Evolutionary conservation across 1,140 invertebrate genomes (phyloP).

Genomic region (Cyphomyrmex costatus): DNA sequence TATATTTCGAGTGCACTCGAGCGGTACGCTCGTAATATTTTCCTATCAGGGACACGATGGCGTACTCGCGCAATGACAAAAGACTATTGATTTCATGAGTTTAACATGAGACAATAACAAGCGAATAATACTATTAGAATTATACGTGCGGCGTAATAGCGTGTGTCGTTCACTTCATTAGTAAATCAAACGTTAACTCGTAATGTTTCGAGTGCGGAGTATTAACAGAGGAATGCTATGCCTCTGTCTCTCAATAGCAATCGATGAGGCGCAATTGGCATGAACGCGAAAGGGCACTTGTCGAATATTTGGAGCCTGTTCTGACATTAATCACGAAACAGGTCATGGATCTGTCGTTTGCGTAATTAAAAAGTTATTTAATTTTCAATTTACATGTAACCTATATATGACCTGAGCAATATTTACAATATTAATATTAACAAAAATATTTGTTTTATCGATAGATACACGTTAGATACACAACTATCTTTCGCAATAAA

Average conservation of each 20-base stretch:
- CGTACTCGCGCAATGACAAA: not conserved
- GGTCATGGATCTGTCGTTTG: constrained; percentile 52
- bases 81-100: constrained; percentile 6
- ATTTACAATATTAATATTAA: constrained; percentile 12
- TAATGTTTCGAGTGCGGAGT: constrained; percentile 29
- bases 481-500: not conserved
- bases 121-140: constrained; percentile 38
- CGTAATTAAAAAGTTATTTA: constrained; percentile 21
- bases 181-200: constrained; percentile 41
- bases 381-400: not conserved
- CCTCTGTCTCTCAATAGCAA: constrained; percentile 70
- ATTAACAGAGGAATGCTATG: constrained; percentile 37
- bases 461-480: not conserved
- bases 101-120: constrained; percentile 5
- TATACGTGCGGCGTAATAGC: constrained; percentile 30
- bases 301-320: constrained; percentile 67
- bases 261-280: constrained; percentile 73
- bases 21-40: not conserved
- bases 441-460: not conserved
- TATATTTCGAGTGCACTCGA: constrained; percentile 5
- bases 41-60: not conserved
- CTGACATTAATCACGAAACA: constrained; percentile 50
- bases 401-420: not conserved
- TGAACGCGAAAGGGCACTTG: constrained; percentile 70
- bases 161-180: constrained; percentile 43